phyloP scores from a whole-genome alignment of 2,797 vertebrate species.

The Lepus oiostolus region DNA sequence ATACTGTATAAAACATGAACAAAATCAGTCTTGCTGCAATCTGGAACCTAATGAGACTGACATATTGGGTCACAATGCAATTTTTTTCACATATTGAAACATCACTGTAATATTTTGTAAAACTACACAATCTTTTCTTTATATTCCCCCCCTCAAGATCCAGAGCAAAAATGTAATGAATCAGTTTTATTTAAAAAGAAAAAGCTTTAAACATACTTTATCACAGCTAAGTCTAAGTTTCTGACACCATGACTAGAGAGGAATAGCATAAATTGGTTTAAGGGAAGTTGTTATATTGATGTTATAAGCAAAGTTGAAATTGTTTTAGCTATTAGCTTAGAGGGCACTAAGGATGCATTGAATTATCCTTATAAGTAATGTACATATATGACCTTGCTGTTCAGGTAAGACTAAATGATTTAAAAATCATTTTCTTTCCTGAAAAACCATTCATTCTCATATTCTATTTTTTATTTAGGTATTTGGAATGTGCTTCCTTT shows the following conservation, averaged over 20 bases:
- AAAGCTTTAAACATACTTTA: background rate
- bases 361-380: background rate
- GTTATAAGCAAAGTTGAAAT: background rate
- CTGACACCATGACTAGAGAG: background rate
- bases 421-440: background rate
- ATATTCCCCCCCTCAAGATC: background rate
- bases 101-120: slow-evolving; percentile 41
- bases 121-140: slow-evolving; percentile 60
- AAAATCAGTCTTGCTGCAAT: slow-evolving; percentile 73
- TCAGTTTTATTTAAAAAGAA: slow-evolving; percentile 62
- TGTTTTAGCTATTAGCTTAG: background rate
- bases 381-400: background rate
- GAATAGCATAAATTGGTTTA: background rate
- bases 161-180: slow-evolving; percentile 43
- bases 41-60: slow-evolving; percentile 65
- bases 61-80: slow-evolving; percentile 50
- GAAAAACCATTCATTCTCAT: background rate
- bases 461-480: background rate
- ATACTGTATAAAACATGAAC: slow-evolving; percentile 55
- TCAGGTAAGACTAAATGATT: background rate
- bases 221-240: background rate
- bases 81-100: slow-evolving; percentile 63
- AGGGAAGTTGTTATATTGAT: background rate
- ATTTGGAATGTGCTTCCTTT: background rate
- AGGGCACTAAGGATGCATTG: background rate